Evolutionary conservation across 2,113 vertebrate genomes (phyloP).

Genomic region (Xerus inauris): DNA sequence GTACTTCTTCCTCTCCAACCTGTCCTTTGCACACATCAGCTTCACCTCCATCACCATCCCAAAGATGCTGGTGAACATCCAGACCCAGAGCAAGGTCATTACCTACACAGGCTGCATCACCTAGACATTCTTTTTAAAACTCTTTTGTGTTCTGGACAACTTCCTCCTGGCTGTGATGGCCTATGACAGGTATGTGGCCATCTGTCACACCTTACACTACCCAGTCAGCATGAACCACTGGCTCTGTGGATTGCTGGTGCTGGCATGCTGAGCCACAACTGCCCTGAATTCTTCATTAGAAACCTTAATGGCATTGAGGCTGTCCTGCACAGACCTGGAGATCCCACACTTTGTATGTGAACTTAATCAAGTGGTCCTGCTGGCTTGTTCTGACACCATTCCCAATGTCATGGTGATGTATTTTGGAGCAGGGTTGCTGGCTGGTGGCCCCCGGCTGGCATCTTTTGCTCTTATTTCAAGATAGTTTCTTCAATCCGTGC

Average conservation of each 20-base stretch:
- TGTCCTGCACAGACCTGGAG: not conserved
- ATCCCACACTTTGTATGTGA: constrained; percentile 46
- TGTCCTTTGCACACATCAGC: not conserved
- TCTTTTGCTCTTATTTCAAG: not conserved
- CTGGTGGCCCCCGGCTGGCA: not conserved
- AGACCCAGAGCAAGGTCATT: not conserved
- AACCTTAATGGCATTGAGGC: not conserved
- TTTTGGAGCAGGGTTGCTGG: not conserved
- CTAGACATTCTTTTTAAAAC: not conserved
- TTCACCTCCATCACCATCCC: not conserved
- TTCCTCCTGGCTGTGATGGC: constrained; percentile 1
- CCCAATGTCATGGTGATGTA: not conserved
- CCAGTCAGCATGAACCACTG: not conserved
- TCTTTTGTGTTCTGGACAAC: not conserved
- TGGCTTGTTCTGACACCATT: not conserved
- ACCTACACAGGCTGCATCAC: not conserved
- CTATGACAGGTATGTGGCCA: constrained; percentile 15
- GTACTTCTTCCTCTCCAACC: constrained; percentile 25
- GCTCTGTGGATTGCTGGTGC: not conserved
- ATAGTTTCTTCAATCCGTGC: not conserved
- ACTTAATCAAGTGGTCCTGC: not conserved
- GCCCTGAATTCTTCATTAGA: not conserved
- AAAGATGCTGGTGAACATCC: not conserved
- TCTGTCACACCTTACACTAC: constrained; percentile 10
- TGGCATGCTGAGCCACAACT: not conserved